These are phyloP conservation scores for Phoxinus dragarum DNA, from an alignment of 2,797 vertebrate genomes.

Conservation along the genomic window DNA sequence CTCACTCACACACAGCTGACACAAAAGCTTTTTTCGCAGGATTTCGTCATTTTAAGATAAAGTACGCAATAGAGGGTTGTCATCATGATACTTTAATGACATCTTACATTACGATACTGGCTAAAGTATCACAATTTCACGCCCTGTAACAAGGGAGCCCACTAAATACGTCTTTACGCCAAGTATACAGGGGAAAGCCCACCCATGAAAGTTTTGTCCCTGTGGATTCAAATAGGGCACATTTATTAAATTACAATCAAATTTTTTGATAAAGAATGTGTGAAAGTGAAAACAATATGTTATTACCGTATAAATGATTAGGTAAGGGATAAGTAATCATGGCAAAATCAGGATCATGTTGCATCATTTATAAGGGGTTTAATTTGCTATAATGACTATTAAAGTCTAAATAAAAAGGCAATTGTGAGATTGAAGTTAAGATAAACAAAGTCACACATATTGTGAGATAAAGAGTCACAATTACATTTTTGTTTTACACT, in stretches of 20 bases:
- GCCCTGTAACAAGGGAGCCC: neutral
- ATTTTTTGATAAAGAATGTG: neutral
- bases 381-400: neutral
- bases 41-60: neutral
- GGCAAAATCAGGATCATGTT: neutral
- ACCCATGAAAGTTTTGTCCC: neutral
- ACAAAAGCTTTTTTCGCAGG: neutral
- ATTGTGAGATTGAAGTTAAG: neutral
- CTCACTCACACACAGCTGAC: constrained; percentile 10
- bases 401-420: neutral
- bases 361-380: neutral
- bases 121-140: neutral
- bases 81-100: neutral
- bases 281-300: neutral
- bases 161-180: neutral
- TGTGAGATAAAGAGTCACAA: neutral
- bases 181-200: neutral
- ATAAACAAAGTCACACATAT: too few species aligned
- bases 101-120: neutral
- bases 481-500: neutral
- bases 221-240: neutral
- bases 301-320: neutral
- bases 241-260: neutral
- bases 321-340: neutral
- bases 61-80: neutral